These are phyloP conservation scores for Stegastes partitus DNA, from an alignment of 2,113 vertebrate genomes.

Conservation along the genomic window DNA sequence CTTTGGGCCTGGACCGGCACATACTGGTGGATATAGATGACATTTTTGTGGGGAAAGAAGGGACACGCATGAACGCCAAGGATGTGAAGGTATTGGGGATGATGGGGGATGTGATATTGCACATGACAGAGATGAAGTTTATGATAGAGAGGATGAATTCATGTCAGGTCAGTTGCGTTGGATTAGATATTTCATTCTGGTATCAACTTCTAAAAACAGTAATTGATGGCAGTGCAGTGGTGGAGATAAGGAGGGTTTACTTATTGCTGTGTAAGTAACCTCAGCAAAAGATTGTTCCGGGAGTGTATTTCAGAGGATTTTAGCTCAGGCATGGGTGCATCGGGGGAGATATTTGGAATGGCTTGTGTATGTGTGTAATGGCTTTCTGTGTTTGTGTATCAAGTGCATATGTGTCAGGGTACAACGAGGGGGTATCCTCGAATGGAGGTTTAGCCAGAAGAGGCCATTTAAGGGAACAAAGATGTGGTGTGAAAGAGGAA, in stretches of 20 bases:
- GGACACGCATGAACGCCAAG: slow-evolving; percentile 95
- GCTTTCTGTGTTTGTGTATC: slow-evolving; percentile 61
- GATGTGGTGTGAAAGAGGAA: slow-evolving; percentile 69
- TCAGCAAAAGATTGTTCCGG: slow-evolving; percentile 35
- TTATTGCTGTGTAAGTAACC: slow-evolving; percentile 30
- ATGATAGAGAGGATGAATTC: slow-evolving; percentile 9
- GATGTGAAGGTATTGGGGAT: slow-evolving; percentile 94
- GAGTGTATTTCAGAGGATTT: slow-evolving; percentile 24
- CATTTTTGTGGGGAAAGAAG: slow-evolving; percentile 97
- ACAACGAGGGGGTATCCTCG: slow-evolving; percentile 69
- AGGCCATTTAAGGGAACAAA: slow-evolving; percentile 84
- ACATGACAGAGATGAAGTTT: slow-evolving; percentile 9
- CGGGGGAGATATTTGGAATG: slow-evolving; percentile 33
- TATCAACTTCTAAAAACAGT: slow-evolving; percentile 34
- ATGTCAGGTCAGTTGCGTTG: slow-evolving; percentile 6
- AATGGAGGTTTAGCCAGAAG: slow-evolving; percentile 76
- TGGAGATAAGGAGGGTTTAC: slow-evolving; percentile 35
- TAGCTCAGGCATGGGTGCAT: background rate
- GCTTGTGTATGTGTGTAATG: slow-evolving; percentile 31
- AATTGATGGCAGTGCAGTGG: slow-evolving; percentile 6
- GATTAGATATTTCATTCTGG: slow-evolving; percentile 34
- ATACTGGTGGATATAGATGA: slow-evolving; percentile 96
- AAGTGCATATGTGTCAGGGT: slow-evolving; percentile 68
- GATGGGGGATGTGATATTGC: slow-evolving; percentile 13
- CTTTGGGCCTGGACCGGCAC: slow-evolving; percentile 91